Conservation (phyloP, 2,113 vertebrate genomes). For the Dascyllus trimaculatus region DNA sequence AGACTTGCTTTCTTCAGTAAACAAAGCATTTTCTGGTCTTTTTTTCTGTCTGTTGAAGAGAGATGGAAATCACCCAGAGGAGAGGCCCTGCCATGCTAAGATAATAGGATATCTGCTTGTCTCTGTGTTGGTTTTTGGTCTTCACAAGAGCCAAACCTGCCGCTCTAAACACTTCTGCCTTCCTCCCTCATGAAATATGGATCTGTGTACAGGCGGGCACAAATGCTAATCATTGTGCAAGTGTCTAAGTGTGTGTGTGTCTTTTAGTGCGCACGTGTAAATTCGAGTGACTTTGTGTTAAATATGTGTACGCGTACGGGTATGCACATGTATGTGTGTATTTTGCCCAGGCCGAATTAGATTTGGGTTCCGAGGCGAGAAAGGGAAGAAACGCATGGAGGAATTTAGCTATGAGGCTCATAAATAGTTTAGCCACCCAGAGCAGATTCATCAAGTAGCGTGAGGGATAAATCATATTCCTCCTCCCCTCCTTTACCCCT, state of each 20-base stretch:
- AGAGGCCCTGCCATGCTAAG: conserved; percentile 51
- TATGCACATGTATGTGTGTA: conserved; percentile 63
- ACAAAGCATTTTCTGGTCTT: conserved; percentile 55
- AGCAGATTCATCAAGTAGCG: conserved; percentile 88
- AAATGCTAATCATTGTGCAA: conserved; percentile 80
- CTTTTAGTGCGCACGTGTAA: conserved; percentile 34
- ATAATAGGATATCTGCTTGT: conserved; percentile 60
- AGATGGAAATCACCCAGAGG: conserved; percentile 67
- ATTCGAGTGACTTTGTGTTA: conserved; percentile 56
- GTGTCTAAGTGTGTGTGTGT: conserved; percentile 25
- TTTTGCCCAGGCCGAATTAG: conserved; percentile 78
- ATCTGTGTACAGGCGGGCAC: conserved; percentile 79
- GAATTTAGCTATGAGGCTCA: conserved; percentile 86
- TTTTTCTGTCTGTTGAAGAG: conserved; percentile 37
- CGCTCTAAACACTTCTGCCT: conserved; percentile 77
- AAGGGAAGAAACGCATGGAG: conserved; percentile 83
- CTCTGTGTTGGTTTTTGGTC: conserved; percentile 64
- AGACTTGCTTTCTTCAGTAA: conserved; percentile 57
- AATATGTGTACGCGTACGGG: conserved; percentile 36
- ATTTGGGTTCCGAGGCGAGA: conserved; percentile 82
- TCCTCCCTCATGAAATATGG: conserved; percentile 83
- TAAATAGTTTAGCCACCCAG: conserved; percentile 89
- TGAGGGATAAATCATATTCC: conserved; percentile 86
- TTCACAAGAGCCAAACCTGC: conserved; percentile 76
- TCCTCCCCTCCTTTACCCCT: conserved; percentile 56